Base-by-base conservation (phyloP, 2,888 invertebrate genomes). In the Macaria liturata region DNA sequence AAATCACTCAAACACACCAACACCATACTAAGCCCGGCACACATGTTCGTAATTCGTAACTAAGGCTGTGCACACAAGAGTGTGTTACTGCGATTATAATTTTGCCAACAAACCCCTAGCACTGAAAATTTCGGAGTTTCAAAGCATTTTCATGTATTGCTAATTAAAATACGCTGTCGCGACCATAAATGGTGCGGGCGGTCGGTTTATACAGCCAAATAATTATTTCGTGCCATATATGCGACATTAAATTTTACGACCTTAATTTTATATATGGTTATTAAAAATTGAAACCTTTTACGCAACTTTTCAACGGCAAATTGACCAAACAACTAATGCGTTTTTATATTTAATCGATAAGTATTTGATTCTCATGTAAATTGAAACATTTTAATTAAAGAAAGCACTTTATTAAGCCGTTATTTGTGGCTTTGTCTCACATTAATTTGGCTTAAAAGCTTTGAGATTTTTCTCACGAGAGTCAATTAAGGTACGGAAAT, bases 101-200 rank as follows among this genome's bases (percentile, higher is more conserved):
- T 84, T 74, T 75, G 75, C 72, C 76, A 68, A 80, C 79, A 79
- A 78, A 72, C 74, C 72, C 74, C 69, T 30, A 57, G 52, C 55
- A 54, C 20, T 37, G 54, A 51, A 80, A 73, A 75, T 70, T 74
- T 68, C 61, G 64, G 65, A 67, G 80, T 83, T 86, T 85, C 88
- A 89, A 86, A 91, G 89, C 89, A 88, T 91, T 90, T 85, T 84
- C 90, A 78, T 91, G 91, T 91, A 90, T 86, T 74, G 81, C 88
- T 91, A 91, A 91, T 91, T 90, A 87, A 89, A 90, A 91, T 88
- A 84, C 86, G 88, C 86, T 88, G 89, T 84, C 75, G 78, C 78
- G 71, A 78, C 76, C 78, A 75, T 78, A 78, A 80, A 79, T 80
- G 76, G 71, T 69, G 66, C 74, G 69, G 65, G 79, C 72, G 83